Conservation (phyloP, 1,140 invertebrate genomes). For the Orchestia grillus region DNA sequence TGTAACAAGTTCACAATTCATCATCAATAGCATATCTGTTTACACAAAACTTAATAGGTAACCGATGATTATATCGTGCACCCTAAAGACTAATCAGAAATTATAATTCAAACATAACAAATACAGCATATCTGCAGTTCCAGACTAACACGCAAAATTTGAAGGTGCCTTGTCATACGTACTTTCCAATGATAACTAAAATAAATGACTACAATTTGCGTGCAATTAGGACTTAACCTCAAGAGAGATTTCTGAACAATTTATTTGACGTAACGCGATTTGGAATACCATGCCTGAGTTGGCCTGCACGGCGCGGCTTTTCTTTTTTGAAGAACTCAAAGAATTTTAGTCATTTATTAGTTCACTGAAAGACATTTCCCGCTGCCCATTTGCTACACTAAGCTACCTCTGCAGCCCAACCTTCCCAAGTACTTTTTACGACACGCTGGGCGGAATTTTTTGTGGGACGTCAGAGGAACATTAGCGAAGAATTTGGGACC, state of each 20-base stretch:
- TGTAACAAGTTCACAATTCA: no score
- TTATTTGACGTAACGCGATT: background rate
- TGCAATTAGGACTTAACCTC: no score
- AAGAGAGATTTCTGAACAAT: background rate
- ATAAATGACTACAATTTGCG: no score
- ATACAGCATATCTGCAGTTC: no score
- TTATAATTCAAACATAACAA: no score
- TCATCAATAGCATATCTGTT: no score
- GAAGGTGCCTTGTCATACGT: no score
- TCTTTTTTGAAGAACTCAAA: background rate
- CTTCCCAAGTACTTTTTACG: background rate
- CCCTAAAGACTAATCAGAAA: no score
- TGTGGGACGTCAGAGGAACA: background rate
- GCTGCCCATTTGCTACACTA: background rate
- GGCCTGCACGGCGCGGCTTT: background rate
- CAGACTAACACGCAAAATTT: no score
- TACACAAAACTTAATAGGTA: no score
- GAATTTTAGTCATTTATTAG: background rate
- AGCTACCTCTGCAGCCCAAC: background rate
- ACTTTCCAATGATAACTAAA: no score
- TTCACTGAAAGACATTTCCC: background rate
- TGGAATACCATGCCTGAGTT: background rate
- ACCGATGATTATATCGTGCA: no score
- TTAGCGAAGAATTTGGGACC: slow-evolving; percentile 19
- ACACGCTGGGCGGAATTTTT: background rate